Conservation (phyloP, 1,140 invertebrate species). For the Calycopis cecrops region DNA sequence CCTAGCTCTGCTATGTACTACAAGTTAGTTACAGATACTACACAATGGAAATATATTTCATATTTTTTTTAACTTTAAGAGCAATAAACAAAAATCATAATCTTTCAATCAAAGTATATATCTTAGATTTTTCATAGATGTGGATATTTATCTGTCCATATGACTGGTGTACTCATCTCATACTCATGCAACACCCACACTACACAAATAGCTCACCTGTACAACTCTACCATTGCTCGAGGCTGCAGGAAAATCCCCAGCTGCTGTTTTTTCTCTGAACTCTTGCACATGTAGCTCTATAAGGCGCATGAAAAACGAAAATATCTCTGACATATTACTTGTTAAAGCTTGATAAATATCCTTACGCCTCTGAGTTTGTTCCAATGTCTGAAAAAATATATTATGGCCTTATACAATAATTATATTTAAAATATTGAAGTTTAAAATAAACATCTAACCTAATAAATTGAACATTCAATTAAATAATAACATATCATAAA, state of each 20-base stretch:
- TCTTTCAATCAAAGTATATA: too few species aligned
- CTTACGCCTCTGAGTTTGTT: constrained; percentile 88
- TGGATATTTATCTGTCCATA: too few species aligned
- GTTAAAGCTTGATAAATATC: constrained; percentile 92
- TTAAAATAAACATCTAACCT: not conserved
- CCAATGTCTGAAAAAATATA: constrained; percentile 77
- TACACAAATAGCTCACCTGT: constrained; percentile 69
- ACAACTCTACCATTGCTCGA: constrained; percentile 85
- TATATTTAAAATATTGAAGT: not conserved
- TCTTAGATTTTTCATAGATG: too few species aligned
- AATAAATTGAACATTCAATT: constrained; percentile 5
- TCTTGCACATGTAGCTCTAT: constrained; percentile 86
- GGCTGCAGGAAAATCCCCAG: constrained; percentile 79
- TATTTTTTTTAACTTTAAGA: too few species aligned
- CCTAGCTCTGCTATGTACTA: too few species aligned
- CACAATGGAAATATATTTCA: too few species aligned
- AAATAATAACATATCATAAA: not conserved
- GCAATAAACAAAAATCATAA: too few species aligned
- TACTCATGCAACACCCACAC: too few species aligned
- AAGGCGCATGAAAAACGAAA: constrained; percentile 87
- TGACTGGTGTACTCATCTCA: too few species aligned
- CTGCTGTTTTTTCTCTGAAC: constrained; percentile 79
- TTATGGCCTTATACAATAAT: not conserved
- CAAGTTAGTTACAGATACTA: too few species aligned
- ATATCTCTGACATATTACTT: constrained; percentile 89